A percentile compares a stretch with the other conserved stretches of the same genome.
phyloP scores from a whole-genome alignment of 2,797 vertebrate genomes.

The Miichthys miiuy region DNA sequence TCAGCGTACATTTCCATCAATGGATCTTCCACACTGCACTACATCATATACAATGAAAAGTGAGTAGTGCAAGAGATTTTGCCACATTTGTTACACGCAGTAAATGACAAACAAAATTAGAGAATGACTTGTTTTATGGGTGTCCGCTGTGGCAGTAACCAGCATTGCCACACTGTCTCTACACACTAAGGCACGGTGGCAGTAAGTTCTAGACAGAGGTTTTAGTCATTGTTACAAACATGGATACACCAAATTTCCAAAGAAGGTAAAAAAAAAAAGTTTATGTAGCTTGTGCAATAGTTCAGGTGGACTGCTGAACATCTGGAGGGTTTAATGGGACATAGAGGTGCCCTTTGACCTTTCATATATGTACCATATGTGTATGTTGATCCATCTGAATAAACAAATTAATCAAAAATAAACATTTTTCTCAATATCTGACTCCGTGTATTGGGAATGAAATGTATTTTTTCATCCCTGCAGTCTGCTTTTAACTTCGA shows the following conservation, averaged over 20 bases:
- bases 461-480: conserved; percentile 10
- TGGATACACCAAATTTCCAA: conserved; percentile 29
- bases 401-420: neutral
- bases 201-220: conserved; percentile 40
- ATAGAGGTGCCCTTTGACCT: neutral
- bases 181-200: conserved; percentile 63
- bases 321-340: neutral
- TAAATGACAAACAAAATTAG: conserved; percentile 59
- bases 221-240: conserved; percentile 56
- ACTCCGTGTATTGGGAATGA: neutral
- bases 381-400: neutral
- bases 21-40: conserved; percentile 17
- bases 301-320: neutral
- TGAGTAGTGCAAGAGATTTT: conserved; percentile 10
- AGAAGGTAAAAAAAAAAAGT: conserved; percentile 17
- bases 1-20: conserved; percentile 38
- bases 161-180: conserved; percentile 67
- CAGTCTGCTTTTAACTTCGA: conserved; percentile 16
- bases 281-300: neutral
- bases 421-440: conserved; percentile 1
- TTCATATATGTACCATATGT: neutral
- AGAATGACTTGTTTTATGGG: conserved; percentile 69
- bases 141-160: conserved; percentile 61
- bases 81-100: conserved; percentile 46
- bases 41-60: conserved; percentile 8